Percentiles rank a stretch among this genome's conserved stretches.
Conservation (phyloP, 2,888 invertebrate genomes). For the Antitype chi region DNA sequence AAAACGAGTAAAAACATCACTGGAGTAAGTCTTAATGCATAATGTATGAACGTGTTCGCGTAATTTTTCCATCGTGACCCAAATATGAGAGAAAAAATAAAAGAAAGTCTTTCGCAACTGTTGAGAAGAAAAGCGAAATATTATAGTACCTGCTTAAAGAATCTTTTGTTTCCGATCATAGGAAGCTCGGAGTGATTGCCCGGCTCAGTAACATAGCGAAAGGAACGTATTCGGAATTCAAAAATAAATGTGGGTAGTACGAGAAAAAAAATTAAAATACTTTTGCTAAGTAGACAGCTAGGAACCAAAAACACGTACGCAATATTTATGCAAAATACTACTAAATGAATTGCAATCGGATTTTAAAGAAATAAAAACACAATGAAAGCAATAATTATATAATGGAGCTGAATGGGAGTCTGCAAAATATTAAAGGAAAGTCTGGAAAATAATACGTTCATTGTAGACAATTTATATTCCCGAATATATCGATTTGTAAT, state of each 20-base stretch:
- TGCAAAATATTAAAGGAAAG: conserved; percentile 27
- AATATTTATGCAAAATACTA: not conserved
- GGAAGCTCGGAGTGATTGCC: conserved; percentile 1
- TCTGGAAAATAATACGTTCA: conserved; percentile 45
- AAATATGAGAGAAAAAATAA: conserved; percentile 31
- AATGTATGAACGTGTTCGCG: conserved; percentile 52
- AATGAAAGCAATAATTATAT: not conserved
- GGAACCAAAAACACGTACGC: not conserved
- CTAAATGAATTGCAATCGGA: not conserved
- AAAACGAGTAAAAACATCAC: conserved; percentile 31
- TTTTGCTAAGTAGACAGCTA: not conserved
- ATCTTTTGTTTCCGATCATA: conserved; percentile 38
- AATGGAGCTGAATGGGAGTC: not conserved
- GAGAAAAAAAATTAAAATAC: not conserved
- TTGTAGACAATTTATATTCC: conserved; percentile 66
- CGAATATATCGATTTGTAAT: conserved; percentile 73
- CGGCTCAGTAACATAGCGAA: conserved; percentile 19
- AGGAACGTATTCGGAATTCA: not conserved
- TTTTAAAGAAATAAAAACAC: conserved; percentile 1
- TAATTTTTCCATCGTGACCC: conserved; percentile 56
- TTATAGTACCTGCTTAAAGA: not conserved
- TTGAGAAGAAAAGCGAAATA: conserved; percentile 20
- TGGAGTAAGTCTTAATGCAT: conserved; percentile 42
- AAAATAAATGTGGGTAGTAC: not conserved
- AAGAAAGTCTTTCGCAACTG: conserved; percentile 3